Evolutionary conservation across 2,113 vertebrate genomes (phyloP), one percentile per base, ranked within the genome.

Genomic region (Python bivittatus): DNA sequence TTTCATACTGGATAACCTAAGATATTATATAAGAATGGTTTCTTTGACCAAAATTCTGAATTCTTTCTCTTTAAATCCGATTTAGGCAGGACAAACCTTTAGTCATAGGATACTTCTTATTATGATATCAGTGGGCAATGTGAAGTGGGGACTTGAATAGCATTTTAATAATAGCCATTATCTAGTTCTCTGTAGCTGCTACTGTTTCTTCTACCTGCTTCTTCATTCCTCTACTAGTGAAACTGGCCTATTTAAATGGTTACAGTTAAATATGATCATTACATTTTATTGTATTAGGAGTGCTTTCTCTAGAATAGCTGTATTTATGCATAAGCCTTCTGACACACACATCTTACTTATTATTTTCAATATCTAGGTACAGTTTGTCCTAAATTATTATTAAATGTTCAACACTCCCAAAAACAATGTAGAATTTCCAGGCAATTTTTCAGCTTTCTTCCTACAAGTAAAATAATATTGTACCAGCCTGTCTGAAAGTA

Each of bases 381-480:
- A 90, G 44, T 94, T 95, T 95, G 12, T 60, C 12, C 54, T 56
- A 56, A 56, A 56, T 56, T 56, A n/a, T 92, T 92, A 88, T 88
- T 93, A 84, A 94, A 94, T 92, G 17, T 22, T 89, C 23, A 42
- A 84, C 0, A 0, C 29, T 90, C 92, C 25, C 12, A 53, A 84
- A 85, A 9, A 17, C 5, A 61, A 25, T 83, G 22, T 93, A 92
- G 44, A 83, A n/a, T 58, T 64, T 68, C 68, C 1, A 79, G 56
- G 22, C 54, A 0, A 56, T 6, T 92, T 93, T 79, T 91, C 33
- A 90, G 3, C 4, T 38, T 89, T 29, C 72, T 17, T 57, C 56
- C 56, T 84, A 13, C 25, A 90, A 25, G 4, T 27, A 48, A 84
- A 57, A 10, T 11, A 11, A 4, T 0, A 1, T 38, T 96, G 60